Conservation (phyloP, 2,888 invertebrate species). For the Marasmarcha lunaedactyla region DNA sequence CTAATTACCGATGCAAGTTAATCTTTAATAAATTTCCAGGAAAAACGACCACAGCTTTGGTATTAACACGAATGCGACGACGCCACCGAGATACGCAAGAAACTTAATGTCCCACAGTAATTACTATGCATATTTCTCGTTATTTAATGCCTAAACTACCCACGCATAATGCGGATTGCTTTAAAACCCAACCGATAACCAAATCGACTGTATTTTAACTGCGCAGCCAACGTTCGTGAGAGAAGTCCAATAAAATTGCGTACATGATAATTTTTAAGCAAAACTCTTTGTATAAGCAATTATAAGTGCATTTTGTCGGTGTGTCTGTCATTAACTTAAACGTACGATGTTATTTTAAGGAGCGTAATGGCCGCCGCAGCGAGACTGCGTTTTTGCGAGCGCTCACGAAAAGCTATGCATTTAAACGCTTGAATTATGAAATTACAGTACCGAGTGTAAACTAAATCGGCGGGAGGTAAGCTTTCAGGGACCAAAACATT, state of each 20-base stretch:
- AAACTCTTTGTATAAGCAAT: slow-evolving; percentile 66
- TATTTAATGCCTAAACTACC: not conserved
- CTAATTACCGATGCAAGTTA: slow-evolving; percentile 1
- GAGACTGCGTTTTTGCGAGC: slow-evolving; percentile 44
- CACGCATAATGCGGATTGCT: not conserved
- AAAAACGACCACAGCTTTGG: not conserved
- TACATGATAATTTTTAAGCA: slow-evolving; percentile 60
- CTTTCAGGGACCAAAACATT: no score
- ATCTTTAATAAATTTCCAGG: slow-evolving; percentile 1
- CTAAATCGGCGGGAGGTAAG: slow-evolving; percentile 30
- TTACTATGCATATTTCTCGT: not conserved
- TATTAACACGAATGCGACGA: not conserved
- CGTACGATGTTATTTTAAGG: slow-evolving; percentile 70
- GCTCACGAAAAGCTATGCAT: slow-evolving; percentile 67
- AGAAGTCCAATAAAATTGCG: slow-evolving; percentile 31
- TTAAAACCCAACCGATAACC: not conserved
- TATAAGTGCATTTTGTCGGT: slow-evolving; percentile 67
- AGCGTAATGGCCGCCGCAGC: slow-evolving; percentile 59
- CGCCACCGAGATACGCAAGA: not conserved
- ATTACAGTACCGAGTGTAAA: slow-evolving; percentile 66
- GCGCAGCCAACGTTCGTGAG: slow-evolving; percentile 27
- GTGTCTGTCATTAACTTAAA: slow-evolving; percentile 69
- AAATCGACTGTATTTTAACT: slow-evolving; percentile 8
- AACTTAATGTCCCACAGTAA: not conserved
- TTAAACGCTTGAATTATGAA: slow-evolving; percentile 70